phyloP scores from a whole-genome alignment of 2,113 vertebrate genomes.

The Hylia prasina region DNA sequence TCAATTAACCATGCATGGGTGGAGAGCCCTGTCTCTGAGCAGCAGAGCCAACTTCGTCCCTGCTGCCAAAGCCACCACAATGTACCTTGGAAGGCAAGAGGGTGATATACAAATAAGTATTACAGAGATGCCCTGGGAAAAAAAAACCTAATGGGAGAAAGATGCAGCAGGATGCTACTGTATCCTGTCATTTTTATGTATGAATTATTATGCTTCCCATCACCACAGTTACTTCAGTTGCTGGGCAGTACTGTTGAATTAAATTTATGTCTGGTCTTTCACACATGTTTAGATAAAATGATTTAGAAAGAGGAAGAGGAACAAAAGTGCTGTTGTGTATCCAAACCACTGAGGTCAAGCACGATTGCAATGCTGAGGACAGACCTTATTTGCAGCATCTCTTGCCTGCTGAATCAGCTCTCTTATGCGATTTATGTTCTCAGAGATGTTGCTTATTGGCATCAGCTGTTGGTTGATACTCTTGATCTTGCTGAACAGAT shows the following conservation, averaged over 20 bases:
- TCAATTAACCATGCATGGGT: fast-evolving
- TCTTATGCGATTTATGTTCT: constrained; percentile 87
- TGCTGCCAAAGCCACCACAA: background rate
- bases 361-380: background rate
- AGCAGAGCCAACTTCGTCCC: background rate
- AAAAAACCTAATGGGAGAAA: background rate
- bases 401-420: constrained; percentile 92
- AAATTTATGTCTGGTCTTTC: background rate
- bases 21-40: background rate
- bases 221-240: background rate
- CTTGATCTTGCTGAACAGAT: constrained; percentile 85
- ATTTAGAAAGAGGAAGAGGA: background rate
- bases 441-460: constrained; percentile 83
- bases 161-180: background rate
- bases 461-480: constrained; percentile 81
- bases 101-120: background rate
- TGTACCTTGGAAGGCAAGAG: background rate
- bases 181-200: background rate
- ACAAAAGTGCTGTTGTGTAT: background rate
- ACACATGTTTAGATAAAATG: background rate
- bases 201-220: background rate
- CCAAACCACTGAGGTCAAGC: background rate
- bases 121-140: background rate
- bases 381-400: constrained; percentile 91
- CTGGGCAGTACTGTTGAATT: background rate